Percentiles rank a stretch among this genome's conserved stretches.
phyloP scores from a whole-genome alignment of 2,888 invertebrate genomes.

The Acanthosepion esculentum region DNA sequence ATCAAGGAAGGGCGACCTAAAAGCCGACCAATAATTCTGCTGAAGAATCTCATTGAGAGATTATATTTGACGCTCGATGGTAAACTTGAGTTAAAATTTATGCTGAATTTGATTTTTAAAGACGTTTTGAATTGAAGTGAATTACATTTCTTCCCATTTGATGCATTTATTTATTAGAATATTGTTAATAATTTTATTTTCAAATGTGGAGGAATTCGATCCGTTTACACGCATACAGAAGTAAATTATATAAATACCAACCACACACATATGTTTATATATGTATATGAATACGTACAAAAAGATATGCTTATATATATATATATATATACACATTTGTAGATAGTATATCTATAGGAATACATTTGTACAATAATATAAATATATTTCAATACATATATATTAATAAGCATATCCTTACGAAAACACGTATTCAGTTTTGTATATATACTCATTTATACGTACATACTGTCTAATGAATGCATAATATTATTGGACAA shows the following conservation, averaged over 20 bases:
- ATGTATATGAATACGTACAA: background rate
- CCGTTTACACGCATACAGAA: background rate
- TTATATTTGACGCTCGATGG: background rate
- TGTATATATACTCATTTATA: no score
- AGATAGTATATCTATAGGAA: no score
- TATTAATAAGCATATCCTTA: background rate
- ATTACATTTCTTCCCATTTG: background rate
- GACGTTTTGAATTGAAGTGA: slow-evolving; percentile 3
- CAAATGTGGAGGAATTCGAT: background rate
- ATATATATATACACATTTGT: background rate
- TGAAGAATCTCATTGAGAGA: background rate
- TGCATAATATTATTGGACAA: no score
- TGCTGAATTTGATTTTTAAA: background rate
- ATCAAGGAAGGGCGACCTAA: background rate
- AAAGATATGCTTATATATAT: background rate
- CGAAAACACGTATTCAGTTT: background rate
- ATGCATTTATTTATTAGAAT: background rate
- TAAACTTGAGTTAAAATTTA: background rate
- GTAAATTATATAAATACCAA: background rate
- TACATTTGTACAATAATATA: background rate
- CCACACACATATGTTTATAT: background rate
- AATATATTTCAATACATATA: background rate
- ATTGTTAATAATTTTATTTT: background rate
- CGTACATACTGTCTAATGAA: no score
- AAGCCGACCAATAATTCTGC: background rate